Evolutionary conservation across 2,888 invertebrate species (phyloP).

Genomic region (Rhyacophila evoluta): DNA sequence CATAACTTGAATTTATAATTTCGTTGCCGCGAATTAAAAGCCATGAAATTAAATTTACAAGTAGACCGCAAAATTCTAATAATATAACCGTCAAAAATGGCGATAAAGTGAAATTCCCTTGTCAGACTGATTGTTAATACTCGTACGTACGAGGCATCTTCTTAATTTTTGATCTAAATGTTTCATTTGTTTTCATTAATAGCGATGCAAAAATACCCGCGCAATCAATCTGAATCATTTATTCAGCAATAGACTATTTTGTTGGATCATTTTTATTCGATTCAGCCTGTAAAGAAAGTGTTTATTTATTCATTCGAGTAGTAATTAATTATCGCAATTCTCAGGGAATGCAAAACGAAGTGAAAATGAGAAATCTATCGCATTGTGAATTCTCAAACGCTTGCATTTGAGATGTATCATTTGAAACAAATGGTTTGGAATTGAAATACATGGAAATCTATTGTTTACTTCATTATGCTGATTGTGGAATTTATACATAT

Average conservation of each 20-base stretch:
- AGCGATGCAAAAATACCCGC: background rate
- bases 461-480: background rate
- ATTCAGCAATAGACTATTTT: slow-evolving; percentile 9
- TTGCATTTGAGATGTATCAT: slow-evolving; percentile 5
- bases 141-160: background rate
- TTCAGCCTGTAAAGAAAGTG: slow-evolving; percentile 19
- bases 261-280: slow-evolving; percentile 1
- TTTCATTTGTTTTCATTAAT: background rate
- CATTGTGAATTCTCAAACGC: slow-evolving; percentile 15
- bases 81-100: background rate
- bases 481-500: slow-evolving; percentile 19
- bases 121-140: too few relatives aligned
- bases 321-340: slow-evolving; percentile 19
- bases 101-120: background rate
- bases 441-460: background rate
- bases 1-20: background rate
- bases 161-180: background rate
- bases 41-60: slow-evolving; percentile 25
- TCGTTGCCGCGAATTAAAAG: slow-evolving; percentile 25
- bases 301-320: background rate
- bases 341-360: slow-evolving; percentile 23
- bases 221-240: background rate
- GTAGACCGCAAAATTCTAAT: slow-evolving; percentile 29
- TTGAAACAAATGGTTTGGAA: background rate
- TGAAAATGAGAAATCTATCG: slow-evolving; percentile 29